Evolutionary conservation across 2,113 vertebrate species (phyloP).

Genomic region (Rhea americana): DNA sequence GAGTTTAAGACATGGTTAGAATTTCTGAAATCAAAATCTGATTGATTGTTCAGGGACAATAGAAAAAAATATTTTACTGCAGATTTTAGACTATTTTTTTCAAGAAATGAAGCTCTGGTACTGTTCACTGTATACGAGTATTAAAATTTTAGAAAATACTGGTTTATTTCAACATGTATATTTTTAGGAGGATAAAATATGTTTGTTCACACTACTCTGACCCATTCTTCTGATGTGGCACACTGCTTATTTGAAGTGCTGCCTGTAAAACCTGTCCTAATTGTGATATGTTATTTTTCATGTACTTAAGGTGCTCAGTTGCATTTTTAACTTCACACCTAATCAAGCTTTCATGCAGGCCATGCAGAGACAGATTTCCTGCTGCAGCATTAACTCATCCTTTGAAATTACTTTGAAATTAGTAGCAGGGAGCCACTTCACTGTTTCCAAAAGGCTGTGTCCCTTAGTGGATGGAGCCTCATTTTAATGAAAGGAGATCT

Average conservation of each 20-base stretch:
- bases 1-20: background rate
- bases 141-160: background rate
- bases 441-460: background rate
- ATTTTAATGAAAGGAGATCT: background rate
- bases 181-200: background rate
- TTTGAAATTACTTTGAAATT: background rate
- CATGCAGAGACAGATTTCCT: background rate
- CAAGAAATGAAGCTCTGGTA: background rate
- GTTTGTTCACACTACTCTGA: background rate
- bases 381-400: background rate
- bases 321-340: constrained; percentile 22
- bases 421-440: background rate
- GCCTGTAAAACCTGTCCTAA: background rate
- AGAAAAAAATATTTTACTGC: background rate
- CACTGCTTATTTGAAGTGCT: background rate
- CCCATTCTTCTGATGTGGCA: background rate
- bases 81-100: background rate
- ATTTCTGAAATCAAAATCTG: background rate
- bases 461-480: background rate
- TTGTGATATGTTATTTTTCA: background rate
- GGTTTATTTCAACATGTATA: background rate
- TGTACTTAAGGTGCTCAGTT: background rate
- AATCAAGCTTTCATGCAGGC: constrained; percentile 20
- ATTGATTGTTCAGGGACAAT: background rate
- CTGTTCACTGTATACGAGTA: background rate